Evolutionary conservation across 2,113 vertebrate species (phyloP), one percentile per base, ranked within the genome.

Genomic region (Pelusios castaneus): DNA sequence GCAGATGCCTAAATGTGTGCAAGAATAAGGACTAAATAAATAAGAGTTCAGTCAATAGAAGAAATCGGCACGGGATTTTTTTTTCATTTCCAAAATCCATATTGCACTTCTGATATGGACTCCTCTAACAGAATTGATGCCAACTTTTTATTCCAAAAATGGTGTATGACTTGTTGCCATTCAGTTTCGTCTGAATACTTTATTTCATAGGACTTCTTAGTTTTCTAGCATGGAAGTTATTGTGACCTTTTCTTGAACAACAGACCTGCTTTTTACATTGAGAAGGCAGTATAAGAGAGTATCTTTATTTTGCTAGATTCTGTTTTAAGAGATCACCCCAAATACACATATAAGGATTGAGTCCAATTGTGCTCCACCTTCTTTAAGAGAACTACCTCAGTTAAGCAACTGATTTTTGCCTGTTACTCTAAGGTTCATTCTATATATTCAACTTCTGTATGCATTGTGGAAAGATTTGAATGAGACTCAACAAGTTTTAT

Each of bases 401-500:
- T 58, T 58, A 58, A 25, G 10, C 27, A 27, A 24, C 31, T 38
- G 8, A 67, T 67, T n/a, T 67, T 21, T 67, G 14, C n/a, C 16
- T 67, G 14, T 67, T 11, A 58, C 56, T 16, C 38, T 5, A 29
- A 70, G 16, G 3, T 34, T 84, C 49, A 41, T 19, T 31, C 25
- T 58, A 55, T 38, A 2, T 85, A 12, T 73, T 88, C 43, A 78
- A 67, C 6, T 5, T 2, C 13, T 19, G 11, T 49, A 38, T 51
- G n/a, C 19, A 86, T 34, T 80, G 7, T 55, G 47, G 13, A 54
- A 80, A 54, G 56, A 21, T 6, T 41, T 27, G 19, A 22, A 8
- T 76, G 12, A 67, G 0, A 0, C 54, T 43, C 24, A 17, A 55
- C 75, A 51, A 6, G 13, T 45, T 0, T 17, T 76, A 27, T 55